phyloP scores from a whole-genome alignment of 2,888 invertebrate species.

The Eutolmus rufibarbis region DNA sequence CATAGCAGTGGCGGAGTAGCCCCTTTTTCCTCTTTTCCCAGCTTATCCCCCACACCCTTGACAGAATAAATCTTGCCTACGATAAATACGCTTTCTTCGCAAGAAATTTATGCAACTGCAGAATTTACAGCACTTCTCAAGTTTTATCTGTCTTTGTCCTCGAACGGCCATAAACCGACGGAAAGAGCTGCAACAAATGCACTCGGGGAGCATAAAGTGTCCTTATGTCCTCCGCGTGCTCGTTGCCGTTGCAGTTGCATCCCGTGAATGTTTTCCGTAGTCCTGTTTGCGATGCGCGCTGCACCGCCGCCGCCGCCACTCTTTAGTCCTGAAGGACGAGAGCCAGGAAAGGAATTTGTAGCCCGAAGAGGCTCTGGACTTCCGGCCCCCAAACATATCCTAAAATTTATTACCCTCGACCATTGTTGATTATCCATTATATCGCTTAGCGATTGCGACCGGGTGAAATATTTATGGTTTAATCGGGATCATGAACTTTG shows the following conservation, averaged over 20 bases:
- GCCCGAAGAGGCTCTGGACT: background rate
- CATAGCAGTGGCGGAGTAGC: background rate
- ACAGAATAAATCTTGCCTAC: conserved; percentile 1
- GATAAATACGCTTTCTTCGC: conserved; percentile 32
- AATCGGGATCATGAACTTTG: conserved; percentile 14
- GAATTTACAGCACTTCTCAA: conserved; percentile 30
- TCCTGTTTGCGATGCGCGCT: background rate
- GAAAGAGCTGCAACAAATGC: conserved; percentile 11
- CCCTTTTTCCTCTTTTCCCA: background rate
- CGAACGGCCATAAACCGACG: background rate
- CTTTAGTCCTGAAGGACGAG: background rate
- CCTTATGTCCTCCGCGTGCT: conserved; percentile 4
- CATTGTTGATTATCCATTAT: conserved; percentile 33
- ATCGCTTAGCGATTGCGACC: conserved; percentile 20
- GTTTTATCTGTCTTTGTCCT: conserved; percentile 31
- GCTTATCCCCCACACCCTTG: background rate
- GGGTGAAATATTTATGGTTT: conserved; percentile 20
- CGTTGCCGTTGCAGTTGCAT: background rate
- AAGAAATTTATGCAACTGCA: conserved; percentile 34
- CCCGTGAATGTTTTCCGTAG: background rate
- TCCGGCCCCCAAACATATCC: conserved; percentile 1
- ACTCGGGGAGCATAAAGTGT: conserved; percentile 7
- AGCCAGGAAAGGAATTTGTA: background rate
- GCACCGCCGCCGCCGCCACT: background rate
- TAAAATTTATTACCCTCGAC: conserved; percentile 12